Evolutionary conservation across 1,140 invertebrate genomes (phyloP).

Genomic region (Goniozus legneri): DNA sequence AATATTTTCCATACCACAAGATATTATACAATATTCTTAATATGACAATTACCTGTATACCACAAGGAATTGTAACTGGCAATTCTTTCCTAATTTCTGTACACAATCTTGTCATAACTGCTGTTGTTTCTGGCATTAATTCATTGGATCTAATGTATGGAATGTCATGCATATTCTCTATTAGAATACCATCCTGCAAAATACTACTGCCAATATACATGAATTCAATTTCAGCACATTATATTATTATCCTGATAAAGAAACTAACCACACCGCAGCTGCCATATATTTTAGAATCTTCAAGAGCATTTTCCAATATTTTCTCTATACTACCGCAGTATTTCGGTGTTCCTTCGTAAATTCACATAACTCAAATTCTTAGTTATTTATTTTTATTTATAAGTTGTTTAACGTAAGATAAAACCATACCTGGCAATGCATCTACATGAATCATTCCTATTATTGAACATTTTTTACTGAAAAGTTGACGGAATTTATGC

Average conservation of each 20-base stretch:
- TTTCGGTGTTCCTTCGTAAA: slow-evolving; percentile 59
- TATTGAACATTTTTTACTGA: slow-evolving; percentile 52
- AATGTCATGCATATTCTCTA: slow-evolving; percentile 87
- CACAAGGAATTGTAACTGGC: slow-evolving; percentile 55
- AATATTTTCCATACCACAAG: not conserved
- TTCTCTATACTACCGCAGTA: slow-evolving; percentile 48
- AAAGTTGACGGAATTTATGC: slow-evolving; percentile 44
- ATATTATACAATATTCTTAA: not conserved
- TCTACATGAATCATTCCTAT: slow-evolving; percentile 76
- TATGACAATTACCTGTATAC: slow-evolving; percentile 57
- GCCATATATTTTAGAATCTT: slow-evolving; percentile 62
- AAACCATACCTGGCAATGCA: slow-evolving; percentile 64
- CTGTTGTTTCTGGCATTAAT: slow-evolving; percentile 66
- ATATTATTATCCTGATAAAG: not conserved
- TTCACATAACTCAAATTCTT: too few species aligned
- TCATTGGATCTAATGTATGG: slow-evolving; percentile 65
- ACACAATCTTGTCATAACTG: slow-evolving; percentile 66
- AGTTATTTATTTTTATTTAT: not conserved
- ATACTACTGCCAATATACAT: slow-evolving; percentile 4
- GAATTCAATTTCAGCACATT: not conserved
- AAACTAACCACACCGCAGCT: slow-evolving; percentile 57
- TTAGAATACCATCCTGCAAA: slow-evolving; percentile 68
- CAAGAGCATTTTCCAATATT: slow-evolving; percentile 57
- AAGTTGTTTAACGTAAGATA: slow-evolving; percentile 1
- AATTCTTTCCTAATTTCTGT: slow-evolving; percentile 56